Percentiles rank a stretch among this genome's conserved stretches.
Conservation (phyloP, 2,888 invertebrate species). For the Kryphioiulus occultus region DNA sequence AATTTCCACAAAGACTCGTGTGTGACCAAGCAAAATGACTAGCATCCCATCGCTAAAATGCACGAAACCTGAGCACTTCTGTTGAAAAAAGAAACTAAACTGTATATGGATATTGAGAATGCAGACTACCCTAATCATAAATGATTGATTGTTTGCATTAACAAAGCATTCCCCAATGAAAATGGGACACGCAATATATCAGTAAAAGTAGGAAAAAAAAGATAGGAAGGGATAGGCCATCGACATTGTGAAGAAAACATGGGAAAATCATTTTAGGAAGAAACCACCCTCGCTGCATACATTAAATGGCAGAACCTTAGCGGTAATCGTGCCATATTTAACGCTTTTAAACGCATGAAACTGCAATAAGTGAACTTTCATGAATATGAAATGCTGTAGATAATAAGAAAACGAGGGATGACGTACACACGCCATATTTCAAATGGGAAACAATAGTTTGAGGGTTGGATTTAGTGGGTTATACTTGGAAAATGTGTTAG, state of each 20-base stretch:
- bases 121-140: conserved; percentile 45
- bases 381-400: background rate
- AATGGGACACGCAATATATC: conserved; percentile 39
- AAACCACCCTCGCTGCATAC: background rate
- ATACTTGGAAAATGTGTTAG: no score
- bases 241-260: background rate
- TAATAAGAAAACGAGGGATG: background rate
- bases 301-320: background rate
- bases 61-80: background rate
- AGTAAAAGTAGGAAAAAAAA: background rate
- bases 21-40: background rate
- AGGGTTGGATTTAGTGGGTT: no score
- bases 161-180: conserved; percentile 44
- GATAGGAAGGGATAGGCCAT: background rate
- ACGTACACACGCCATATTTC: no score
- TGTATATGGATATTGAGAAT: background rate
- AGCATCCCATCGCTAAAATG: background rate
- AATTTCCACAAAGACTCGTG: no score
- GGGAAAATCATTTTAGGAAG: background rate
- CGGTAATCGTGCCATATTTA: background rate
- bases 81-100: background rate
- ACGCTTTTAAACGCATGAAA: conserved; percentile 13
- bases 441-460: no score
- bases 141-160: conserved; percentile 51
- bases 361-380: background rate